Percentiles rank a stretch among this genome's conserved stretches.
phyloP scores from a whole-genome alignment of 2,888 invertebrate species.

The Microplitis deprimator region DNA sequence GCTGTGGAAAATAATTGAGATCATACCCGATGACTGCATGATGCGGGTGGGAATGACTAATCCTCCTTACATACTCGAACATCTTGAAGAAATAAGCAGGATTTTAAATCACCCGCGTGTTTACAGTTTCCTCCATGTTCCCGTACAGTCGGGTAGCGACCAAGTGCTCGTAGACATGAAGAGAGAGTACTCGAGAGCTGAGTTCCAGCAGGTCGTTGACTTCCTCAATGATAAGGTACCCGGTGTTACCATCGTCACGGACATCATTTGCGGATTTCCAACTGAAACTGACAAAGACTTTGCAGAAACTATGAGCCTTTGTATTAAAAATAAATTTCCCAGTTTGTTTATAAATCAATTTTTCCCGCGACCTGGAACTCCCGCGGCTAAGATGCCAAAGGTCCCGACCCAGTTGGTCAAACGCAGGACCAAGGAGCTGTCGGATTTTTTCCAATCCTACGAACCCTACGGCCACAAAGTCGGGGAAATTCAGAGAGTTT shows the following conservation, averaged over 20 bases:
- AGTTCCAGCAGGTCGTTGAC: constrained; percentile 92
- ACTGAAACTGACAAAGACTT: constrained; percentile 94
- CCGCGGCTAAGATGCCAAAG: constrained; percentile 90
- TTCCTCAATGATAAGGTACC: constrained; percentile 86
- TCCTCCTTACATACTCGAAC: constrained; percentile 97
- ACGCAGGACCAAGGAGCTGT: constrained; percentile 87
- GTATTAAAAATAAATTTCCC: constrained; percentile 90
- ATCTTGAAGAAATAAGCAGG: constrained; percentile 89
- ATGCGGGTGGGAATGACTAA: constrained; percentile 97
- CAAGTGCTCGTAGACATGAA: constrained; percentile 95
- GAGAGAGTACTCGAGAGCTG: constrained; percentile 90
- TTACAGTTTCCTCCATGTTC: constrained; percentile 96
- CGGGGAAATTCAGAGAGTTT: constrained; percentile 81
- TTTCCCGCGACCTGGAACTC: constrained; percentile 96
- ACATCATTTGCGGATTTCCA: constrained; percentile 98
- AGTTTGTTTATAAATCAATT: constrained; percentile 98
- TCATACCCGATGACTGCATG: constrained; percentile 82
- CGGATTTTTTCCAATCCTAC: constrained; percentile 92
- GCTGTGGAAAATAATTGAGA: constrained; percentile 86
- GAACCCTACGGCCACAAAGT: constrained; percentile 83
- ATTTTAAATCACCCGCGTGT: constrained; percentile 91
- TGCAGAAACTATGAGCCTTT: constrained; percentile 87
- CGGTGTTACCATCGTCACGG: constrained; percentile 95
- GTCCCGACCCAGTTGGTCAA: constrained; percentile 92
- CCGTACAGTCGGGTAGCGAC: constrained; percentile 98